phyloP scores from a whole-genome alignment of 2,113 vertebrate genomes.

The Colinus virginianus region DNA sequence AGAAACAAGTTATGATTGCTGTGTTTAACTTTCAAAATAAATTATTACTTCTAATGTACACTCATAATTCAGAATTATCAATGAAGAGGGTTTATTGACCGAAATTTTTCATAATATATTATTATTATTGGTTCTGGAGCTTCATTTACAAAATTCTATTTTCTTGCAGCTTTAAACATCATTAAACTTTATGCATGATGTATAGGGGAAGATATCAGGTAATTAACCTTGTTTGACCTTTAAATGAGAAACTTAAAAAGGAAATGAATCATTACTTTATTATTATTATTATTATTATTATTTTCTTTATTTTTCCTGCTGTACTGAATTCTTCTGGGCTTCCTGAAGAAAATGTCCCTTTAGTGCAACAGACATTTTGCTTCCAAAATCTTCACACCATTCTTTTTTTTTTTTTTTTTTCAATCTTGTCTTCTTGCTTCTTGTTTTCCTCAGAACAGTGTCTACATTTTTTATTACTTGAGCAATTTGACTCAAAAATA shows the following conservation, averaged over 20 bases:
- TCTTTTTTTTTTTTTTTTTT: neutral
- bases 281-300: neutral
- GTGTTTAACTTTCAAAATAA: neutral
- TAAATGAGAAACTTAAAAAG: neutral
- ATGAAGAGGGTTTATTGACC: neutral
- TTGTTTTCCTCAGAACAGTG: neutral
- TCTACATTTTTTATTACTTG: constrained; percentile 22
- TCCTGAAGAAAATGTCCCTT: neutral
- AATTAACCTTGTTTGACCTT: neutral
- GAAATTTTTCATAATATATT: neutral
- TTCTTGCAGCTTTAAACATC: neutral
- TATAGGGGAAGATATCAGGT: neutral
- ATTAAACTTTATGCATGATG: neutral
- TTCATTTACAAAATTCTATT: neutral
- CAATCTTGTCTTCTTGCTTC: neutral
- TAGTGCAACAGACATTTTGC: neutral
- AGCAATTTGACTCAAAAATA: neutral
- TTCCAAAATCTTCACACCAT: neutral
- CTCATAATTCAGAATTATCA: neutral
- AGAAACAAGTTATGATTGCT: neutral
- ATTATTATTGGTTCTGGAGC: neutral
- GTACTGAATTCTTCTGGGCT: neutral
- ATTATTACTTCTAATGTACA: neutral
- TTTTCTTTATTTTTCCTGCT: neutral
- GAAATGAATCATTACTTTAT: neutral